Evolutionary conservation across 2,113 vertebrate genomes (phyloP), one percentile per base, ranked within the genome.

Genomic region (Synchiropus splendidus): DNA sequence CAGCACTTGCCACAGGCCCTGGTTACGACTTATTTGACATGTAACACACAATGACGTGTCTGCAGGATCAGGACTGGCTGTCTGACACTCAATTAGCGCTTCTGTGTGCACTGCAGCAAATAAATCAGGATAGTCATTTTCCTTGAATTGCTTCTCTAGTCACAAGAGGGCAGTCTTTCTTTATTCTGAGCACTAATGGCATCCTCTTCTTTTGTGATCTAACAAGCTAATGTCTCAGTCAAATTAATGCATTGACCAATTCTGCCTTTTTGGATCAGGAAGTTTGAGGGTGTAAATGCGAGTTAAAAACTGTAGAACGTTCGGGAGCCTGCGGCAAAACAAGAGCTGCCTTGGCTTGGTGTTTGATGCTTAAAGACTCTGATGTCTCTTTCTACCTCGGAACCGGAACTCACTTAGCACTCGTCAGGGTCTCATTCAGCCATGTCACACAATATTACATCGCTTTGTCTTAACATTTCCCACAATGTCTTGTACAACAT

Each of bases 231-330:
- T 31, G 3, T 46, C 50, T 56, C 35, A 30, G 12, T 48, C 8
- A 44, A 49, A 10, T 31, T 2, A 17, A 2, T 53, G 39, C 36
- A 64, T 41, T 67, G 44, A 10, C 36, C 18, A 39, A 15, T 46
- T 39, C 38, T 51, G 40, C 15, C 51, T 49, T 16, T 42, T 40
- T 12, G 18, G 44, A 41, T 14, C n/a, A 27, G 14, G 43, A 34
- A 36, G 18, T 58, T 67, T 43, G 14, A 42, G 44, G 54, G 14
- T 32, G 34, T 62, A 63, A 67, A 65, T 68, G 64, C 44, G n/a
- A 54, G 54, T 51, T 73, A 66, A 58, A 78, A 79, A 76, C 70
- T 70, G 58, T 48, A 11, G 8, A 0, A 21, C 54, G 49, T 31
- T 58, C 32, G 48, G 10, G 12, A 40, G 43, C 27, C 36, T 57